These are phyloP conservation scores for Porites cylindrica DNA, from an alignment of 92 coral and sea anemone genomes.

Conservation along the genomic window DNA sequence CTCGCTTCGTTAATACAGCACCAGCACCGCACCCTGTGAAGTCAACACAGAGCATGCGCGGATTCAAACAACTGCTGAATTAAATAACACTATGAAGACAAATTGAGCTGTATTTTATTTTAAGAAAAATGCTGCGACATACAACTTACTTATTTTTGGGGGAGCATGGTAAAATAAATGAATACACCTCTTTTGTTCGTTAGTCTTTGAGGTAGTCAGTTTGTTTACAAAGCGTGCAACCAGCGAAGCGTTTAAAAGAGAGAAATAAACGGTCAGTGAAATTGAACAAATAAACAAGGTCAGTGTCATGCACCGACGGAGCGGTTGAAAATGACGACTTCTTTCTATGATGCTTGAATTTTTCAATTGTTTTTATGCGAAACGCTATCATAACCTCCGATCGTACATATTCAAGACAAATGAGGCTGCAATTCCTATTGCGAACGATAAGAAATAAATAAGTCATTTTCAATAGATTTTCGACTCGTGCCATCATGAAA, in stretches of 20 bases:
- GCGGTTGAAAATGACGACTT: constrained; percentile 38
- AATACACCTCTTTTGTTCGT: neutral
- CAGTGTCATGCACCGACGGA: constrained; percentile 37
- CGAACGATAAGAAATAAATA: neutral
- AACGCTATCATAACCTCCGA: constrained; percentile 31
- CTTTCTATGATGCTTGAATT: constrained; percentile 32
- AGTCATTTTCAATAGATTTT: too few species aligned
- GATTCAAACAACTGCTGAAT: constrained; percentile 12
- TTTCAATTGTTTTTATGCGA: constrained; percentile 1
- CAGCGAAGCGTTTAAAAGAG: neutral
- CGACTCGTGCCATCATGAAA: too few species aligned
- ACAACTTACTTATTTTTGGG: neutral
- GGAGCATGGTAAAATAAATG: neutral
- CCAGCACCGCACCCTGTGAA: constrained; percentile 54
- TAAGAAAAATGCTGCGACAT: neutral
- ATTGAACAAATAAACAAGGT: neutral
- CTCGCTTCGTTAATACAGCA: constrained; percentile 52
- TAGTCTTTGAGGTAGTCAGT: neutral
- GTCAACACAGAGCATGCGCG: constrained; percentile 28
- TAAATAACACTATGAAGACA: neutral
- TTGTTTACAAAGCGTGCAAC: neutral
- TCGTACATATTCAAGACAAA: constrained; percentile 15
- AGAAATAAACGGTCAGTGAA: too few species aligned
- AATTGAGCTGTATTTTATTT: neutral
- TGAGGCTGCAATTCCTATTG: neutral